Base-by-base conservation (phyloP, 2,797 vertebrate species). In the Pseudocheirus occidentalis region DNA sequence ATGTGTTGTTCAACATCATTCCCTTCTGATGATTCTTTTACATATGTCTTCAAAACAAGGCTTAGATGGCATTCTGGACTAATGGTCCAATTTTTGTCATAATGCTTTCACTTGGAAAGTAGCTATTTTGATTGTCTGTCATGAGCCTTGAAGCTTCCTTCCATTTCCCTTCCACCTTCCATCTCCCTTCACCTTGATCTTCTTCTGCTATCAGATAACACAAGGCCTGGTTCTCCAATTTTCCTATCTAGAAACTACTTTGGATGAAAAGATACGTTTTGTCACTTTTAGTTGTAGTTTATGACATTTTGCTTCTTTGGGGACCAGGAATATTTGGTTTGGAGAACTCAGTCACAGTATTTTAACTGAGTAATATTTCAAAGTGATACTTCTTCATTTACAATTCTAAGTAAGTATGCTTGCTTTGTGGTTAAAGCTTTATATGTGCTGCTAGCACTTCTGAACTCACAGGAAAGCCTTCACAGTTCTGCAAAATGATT, bases 191-290 rank as follows among this genome's bases (percentile, higher is more conserved):
- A 40, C 40, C 7, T 46, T 40, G 3, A 87, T 12, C 10, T 87
- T 87, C 40, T 40, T 46, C 27, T 27, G 27, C 9, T 50, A 87
- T 87, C 40, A 87, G 40, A 87, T 24, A 27, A 87, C 3, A 87
- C 5, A 16, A 91, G 89, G 89, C 55, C 29, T 93, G 93, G 40
- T 46, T 92, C 95, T 46, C 53, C 56, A 46, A 21, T 34, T 5
- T 52, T 53, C 92, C 55, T 46, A 29, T 91, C 95, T 87, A 92
- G 50, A 91, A 73, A 90, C 92, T 95, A n/a, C 58, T 95, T 93
- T 93, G 90, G 40, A 27, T 46, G 18, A n/a, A 18, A 90, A 53
- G 94, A 50, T 87, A 27, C 40, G 50, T 87, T 50, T 46, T 81
- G 18, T 81, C 73, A 40, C 73, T 87, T 87, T 87, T n/a, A 40